Base-by-base conservation (phyloP, 2,113 vertebrate species). In the Pomatostomus ruficeps region DNA sequence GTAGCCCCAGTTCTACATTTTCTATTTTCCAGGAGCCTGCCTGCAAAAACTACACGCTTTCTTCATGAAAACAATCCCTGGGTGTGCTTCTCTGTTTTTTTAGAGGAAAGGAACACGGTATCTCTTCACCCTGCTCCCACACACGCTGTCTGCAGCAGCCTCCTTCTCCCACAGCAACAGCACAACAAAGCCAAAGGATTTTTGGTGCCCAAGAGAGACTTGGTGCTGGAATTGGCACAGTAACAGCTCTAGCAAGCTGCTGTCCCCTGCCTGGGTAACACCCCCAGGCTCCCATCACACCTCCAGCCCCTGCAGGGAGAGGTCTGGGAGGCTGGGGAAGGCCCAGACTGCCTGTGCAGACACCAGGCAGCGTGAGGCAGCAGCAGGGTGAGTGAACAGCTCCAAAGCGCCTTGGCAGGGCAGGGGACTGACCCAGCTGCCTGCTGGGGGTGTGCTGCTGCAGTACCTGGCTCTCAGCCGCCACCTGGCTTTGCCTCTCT, bases 391-490 rank as follows among this genome's bases (percentile, higher is more conserved):
- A 36, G 14, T 46, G 13, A 85, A 62, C 59, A 82, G 29, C 46
- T 88, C 66, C 49, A 74, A 38, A 11, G 42, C 0, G 21, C 29
- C 6, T n/a, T 29, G 74, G 61, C 35, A 55, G 59, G 40, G 20
- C 55, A 76, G 29, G 8, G 7, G 7, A n/a, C 62, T 51, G 51
- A 55, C 23, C 40, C 66, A 42, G 51, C n/a, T 52, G 25, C 26
- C 82, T 54, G 24, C 59, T 73, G 25, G 55, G 65, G 72, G 20
- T 1, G 4, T 55, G n/a, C 55, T 75, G 42, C 23, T 11, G 55
- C 73, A 94, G 55, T 97, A 98, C 98, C 98, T 98, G 97, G 85
- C 89, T 94, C 62, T 86, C 97, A 8, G 79, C 8, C 19, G 92
- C 40, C 0, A 12, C 84, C 29, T 42, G 77, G 24, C 77, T 92